Conservation (phyloP, 2,888 invertebrate species). For the Drosophila maculinotata region DNA sequence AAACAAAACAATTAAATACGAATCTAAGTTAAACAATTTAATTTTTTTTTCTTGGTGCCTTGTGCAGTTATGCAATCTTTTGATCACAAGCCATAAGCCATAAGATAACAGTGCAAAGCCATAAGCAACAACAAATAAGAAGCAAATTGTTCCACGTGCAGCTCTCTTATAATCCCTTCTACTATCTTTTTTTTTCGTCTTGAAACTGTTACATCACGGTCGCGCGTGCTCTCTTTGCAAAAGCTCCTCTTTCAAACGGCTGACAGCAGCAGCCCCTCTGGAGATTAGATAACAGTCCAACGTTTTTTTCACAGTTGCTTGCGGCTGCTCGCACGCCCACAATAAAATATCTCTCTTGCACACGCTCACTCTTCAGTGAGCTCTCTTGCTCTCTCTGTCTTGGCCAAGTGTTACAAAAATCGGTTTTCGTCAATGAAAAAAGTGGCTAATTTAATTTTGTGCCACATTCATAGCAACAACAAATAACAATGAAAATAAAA, state of each 20-base stretch:
- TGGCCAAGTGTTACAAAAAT: constrained; percentile 64
- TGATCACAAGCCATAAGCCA: constrained; percentile 10
- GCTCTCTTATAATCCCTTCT: background rate
- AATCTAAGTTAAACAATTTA: constrained; percentile 23
- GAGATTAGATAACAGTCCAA: constrained; percentile 67
- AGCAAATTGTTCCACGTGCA: constrained; percentile 35
- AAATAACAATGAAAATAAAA: constrained; percentile 8
- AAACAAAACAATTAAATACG: constrained; percentile 19
- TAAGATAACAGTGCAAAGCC: constrained; percentile 20
- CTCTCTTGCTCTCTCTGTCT: constrained; percentile 9
- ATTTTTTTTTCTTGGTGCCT: constrained; percentile 33
- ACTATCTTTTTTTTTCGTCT: background rate
- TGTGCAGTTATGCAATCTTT: constrained; percentile 65
- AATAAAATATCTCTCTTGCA: constrained; percentile 20
- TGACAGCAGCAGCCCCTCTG: constrained; percentile 23
- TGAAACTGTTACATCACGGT: constrained; percentile 67
- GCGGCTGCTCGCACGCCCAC: background rate
- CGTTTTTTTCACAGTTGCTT: constrained; percentile 22
- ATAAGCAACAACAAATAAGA: constrained; percentile 22
- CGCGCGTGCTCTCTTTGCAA: constrained; percentile 62
- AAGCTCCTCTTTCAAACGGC: constrained; percentile 38
- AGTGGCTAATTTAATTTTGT: constrained; percentile 61
- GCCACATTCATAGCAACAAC: constrained; percentile 14
- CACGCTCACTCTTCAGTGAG: constrained; percentile 3
- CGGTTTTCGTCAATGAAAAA: constrained; percentile 43